Evolutionary conservation across 2,888 invertebrate genomes (phyloP).

Genomic region (Ophion slaviceki): DNA sequence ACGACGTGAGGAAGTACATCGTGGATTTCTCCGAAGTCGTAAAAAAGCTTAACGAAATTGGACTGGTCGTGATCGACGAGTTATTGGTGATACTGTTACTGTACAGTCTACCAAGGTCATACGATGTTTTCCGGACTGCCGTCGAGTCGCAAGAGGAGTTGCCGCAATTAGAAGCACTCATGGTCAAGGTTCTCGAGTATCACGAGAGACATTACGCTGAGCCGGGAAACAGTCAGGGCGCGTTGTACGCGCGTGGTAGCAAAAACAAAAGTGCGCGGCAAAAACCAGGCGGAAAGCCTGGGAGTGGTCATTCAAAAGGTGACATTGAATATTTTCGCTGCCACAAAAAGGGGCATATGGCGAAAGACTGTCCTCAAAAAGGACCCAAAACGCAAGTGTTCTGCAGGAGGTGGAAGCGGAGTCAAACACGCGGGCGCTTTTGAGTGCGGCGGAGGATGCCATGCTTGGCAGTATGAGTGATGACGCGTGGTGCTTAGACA

Average conservation of each 20-base stretch:
- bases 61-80: too few species aligned
- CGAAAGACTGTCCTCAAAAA: not conserved
- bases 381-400: not conserved
- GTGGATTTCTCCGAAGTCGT: too few species aligned
- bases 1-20: too few species aligned
- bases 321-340: slow-evolving; percentile 31
- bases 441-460: not conserved
- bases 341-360: not conserved
- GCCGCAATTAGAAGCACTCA: slow-evolving; percentile 37
- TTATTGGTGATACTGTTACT: too few species aligned
- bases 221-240: slow-evolving; percentile 9
- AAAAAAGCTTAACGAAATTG: too few species aligned
- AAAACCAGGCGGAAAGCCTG: slow-evolving; percentile 29
- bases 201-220: slow-evolving; percentile 31
- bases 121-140: slow-evolving; percentile 26
- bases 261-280: not conserved
- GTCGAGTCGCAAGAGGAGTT: slow-evolving; percentile 41
- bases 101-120: slow-evolving; percentile 28
- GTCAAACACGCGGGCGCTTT: not conserved
- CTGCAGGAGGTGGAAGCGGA: slow-evolving; percentile 1
- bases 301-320: not conserved
- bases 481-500: slow-evolving; percentile 2
- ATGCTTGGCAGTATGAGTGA: not conserved
- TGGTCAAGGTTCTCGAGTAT: slow-evolving; percentile 39
- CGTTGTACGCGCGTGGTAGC: slow-evolving; percentile 12